Evolutionary conservation across 1,140 invertebrate species (phyloP).

Genomic region (Eulimnadia texana): DNA sequence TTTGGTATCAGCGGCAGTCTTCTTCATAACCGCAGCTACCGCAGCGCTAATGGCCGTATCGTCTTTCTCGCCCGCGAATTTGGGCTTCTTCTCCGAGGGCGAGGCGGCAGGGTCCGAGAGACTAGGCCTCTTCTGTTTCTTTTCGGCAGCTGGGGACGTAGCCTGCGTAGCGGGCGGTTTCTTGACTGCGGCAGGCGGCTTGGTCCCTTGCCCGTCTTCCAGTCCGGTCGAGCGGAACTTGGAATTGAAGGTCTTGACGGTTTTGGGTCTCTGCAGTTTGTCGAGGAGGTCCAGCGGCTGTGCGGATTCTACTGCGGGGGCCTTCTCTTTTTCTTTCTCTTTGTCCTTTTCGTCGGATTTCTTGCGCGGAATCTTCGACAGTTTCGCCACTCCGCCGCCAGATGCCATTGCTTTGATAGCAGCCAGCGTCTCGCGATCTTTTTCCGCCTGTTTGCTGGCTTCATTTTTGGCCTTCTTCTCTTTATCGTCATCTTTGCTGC

Average conservation of each 20-base stretch:
- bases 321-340: conserved; percentile 20
- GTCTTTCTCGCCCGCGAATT: conserved; percentile 33
- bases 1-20: conserved; percentile 39
- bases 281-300: conserved; percentile 6
- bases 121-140: conserved; percentile 23
- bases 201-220: conserved; percentile 50
- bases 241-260: conserved; percentile 73
- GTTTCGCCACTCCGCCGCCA: conserved; percentile 3
- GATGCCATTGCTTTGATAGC: conserved; percentile 12
- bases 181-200: conserved; percentile 24
- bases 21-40: conserved; percentile 6
- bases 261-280: conserved; percentile 44
- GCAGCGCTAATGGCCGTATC: conserved; percentile 22
- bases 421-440: conserved; percentile 10
- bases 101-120: conserved; percentile 18
- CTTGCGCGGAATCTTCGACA: conserved; percentile 8
- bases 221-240: conserved; percentile 73
- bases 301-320: neutral
- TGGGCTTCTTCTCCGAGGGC: conserved; percentile 58
- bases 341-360: conserved; percentile 1
- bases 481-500: conserved; percentile 16
- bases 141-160: conserved; percentile 26
- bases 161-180: conserved; percentile 43
- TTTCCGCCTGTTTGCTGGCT: conserved; percentile 14
- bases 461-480: conserved; percentile 10